phyloP scores from a whole-genome alignment of 2,113 vertebrate species.

The Bufo bufo region DNA sequence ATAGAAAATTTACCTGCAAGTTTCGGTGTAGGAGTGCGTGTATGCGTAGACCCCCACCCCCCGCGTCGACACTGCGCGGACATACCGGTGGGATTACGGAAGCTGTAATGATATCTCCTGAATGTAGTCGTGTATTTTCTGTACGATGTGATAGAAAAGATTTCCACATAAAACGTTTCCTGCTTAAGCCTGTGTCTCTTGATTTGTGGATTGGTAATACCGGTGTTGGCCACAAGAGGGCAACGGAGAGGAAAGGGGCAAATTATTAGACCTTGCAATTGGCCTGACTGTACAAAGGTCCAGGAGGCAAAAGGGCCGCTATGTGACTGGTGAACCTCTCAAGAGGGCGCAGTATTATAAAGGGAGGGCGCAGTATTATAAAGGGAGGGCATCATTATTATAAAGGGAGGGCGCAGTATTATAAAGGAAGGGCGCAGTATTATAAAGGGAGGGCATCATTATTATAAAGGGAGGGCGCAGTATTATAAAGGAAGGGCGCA shows the following conservation, averaged over 20 bases:
- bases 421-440: no score
- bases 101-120: slow-evolving; percentile 20
- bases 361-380: no score
- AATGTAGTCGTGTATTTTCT: slow-evolving; percentile 21
- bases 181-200: slow-evolving; percentile 35
- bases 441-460: no score
- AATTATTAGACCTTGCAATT: not conserved
- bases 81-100: slow-evolving; percentile 3
- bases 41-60: not conserved
- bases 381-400: no score
- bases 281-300: not conserved
- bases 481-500: no score
- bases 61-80: slow-evolving; percentile 3
- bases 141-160: slow-evolving; percentile 36
- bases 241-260: not conserved
- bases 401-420: no score
- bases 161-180: slow-evolving; percentile 54
- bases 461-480: no score
- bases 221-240: not conserved
- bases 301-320: not conserved
- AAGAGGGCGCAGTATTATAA: not conserved
- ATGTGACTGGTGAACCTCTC: not conserved
- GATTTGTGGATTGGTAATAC: not conserved
- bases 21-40: slow-evolving; percentile 20
- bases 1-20: slow-evolving; percentile 14